Base-by-base conservation (phyloP, 2,888 invertebrate genomes). In the Melinaea menophilus region DNA sequence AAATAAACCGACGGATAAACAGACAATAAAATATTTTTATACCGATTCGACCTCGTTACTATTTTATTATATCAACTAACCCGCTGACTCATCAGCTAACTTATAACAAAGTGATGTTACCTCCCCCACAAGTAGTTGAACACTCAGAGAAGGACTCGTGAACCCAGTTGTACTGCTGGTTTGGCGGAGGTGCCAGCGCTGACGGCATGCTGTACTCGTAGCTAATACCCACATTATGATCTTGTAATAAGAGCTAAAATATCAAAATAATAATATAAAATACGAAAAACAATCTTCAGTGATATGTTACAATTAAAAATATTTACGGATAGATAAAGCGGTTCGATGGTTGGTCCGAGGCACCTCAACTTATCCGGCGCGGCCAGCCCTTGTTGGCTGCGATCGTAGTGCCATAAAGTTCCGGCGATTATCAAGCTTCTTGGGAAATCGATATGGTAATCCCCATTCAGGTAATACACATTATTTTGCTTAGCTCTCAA, bases 381-480 rank as follows among this genome's bases (percentile, higher is more conserved):
- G 0, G 94, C 93, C 77, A 95, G 95, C 2, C 95, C 96, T 79
- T 94, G 94, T 22, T 95, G 95, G 72, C 93, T 94, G 69, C 98
- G 92, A 73, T 96, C 95, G 81, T 99, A 99, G 78, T 95, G 94
- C 93, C 98, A 98, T 75, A 94, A 93, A 4, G 95, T 94, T 11
- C 97, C 97, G 0, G 96, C 96, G 76, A 97, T 96, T 64, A 91
- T 88, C 75, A 96, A 88, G 45, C 94, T 93, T 60, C 95, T 92
- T 0, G 98, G 97, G 80, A 97, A 97, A 86, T 98, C 97, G 77
- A 99, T 97, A 78, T 95, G 94, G 95, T 97, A 98, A 81, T 98
- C 95, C 1, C 99, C 99, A 84, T 99, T 99, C 59, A 99, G 90
- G 80, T 97, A 97, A 82, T 96, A 99, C 73, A 95, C 92, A 3